Conservation (phyloP, 2,797 vertebrate species). For the Percopsis omiscomaycus region DNA sequence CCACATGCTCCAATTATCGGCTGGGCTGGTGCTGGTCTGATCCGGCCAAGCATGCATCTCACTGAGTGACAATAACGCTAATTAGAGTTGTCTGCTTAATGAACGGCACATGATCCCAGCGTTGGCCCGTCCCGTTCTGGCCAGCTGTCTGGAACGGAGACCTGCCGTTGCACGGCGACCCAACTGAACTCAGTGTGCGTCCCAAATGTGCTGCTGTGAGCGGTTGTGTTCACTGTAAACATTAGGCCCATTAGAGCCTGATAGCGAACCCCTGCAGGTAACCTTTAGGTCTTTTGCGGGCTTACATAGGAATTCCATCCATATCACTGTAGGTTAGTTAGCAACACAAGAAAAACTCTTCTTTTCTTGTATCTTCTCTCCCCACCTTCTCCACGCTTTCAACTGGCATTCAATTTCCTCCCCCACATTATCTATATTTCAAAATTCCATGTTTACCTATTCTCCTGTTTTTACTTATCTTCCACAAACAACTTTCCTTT, state of each 20-base stretch:
- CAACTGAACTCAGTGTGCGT: not conserved
- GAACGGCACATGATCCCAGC: slow-evolving; percentile 30
- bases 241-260: slow-evolving; percentile 4
- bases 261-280: not conserved
- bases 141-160: not conserved
- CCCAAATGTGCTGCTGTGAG: not conserved
- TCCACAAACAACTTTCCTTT: not conserved
- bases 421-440: not conserved
- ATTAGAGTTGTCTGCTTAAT: slow-evolving; percentile 61
- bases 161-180: not conserved
- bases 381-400: not conserved
- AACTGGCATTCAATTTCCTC: not conserved
- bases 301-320: not conserved
- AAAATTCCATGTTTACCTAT: not conserved
- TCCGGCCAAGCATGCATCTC: slow-evolving; percentile 29
- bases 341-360: not conserved
- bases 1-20: slow-evolving; percentile 56
- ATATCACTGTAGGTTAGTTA: not conserved
- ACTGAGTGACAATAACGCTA: slow-evolving; percentile 50
- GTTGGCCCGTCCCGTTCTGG: not conserved
- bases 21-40: slow-evolving; percentile 28
- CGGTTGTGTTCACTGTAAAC: not conserved
- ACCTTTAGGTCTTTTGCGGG: not conserved
- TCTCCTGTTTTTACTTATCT: not conserved
- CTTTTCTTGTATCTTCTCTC: not conserved